Percentiles rank a stretch among this genome's conserved stretches.
phyloP scores from a whole-genome alignment of 2,113 vertebrate species.

The Xiphophorus hellerii region DNA sequence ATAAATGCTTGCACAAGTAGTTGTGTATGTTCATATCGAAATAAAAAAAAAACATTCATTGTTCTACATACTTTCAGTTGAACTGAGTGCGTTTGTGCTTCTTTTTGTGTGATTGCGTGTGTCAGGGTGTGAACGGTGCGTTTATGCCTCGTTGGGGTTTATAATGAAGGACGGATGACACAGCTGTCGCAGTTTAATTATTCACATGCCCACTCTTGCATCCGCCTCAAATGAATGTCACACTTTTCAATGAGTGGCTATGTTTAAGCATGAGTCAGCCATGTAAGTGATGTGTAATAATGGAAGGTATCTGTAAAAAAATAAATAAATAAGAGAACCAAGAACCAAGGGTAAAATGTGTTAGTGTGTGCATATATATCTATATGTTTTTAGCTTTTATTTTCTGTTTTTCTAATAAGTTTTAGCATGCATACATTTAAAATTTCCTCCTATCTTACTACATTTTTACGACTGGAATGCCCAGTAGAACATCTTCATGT shows the following conservation, averaged over 20 bases:
- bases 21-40: conserved; percentile 36
- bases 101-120: conserved; percentile 12
- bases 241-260: not conserved
- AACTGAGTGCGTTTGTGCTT: conserved; percentile 70
- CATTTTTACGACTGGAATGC: conserved; percentile 15
- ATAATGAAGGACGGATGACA: conserved; percentile 47
- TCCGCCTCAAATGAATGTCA: conserved; percentile 8
- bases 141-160: conserved; percentile 21
- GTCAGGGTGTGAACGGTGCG: not conserved
- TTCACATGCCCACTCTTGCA: conserved; percentile 11
- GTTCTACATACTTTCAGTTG: conserved; percentile 57
- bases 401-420: conserved; percentile 14
- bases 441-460: not conserved
- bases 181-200: conserved; percentile 3
- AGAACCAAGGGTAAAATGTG: conserved; percentile 43
- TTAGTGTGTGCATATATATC: conserved; percentile 6
- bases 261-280: conserved; percentile 14
- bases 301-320: conserved; percentile 27
- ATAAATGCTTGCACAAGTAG: conserved; percentile 53
- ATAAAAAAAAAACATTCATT: conserved; percentile 72
- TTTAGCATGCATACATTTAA: conserved; percentile 27
- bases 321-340: conserved; percentile 18
- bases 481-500: conserved; percentile 6
- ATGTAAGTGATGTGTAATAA: not conserved
- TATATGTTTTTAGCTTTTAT: not conserved